These are phyloP conservation scores for Temnothorax ravouxi DNA, from an alignment of 2,888 invertebrate species.

Conservation along the genomic window DNA sequence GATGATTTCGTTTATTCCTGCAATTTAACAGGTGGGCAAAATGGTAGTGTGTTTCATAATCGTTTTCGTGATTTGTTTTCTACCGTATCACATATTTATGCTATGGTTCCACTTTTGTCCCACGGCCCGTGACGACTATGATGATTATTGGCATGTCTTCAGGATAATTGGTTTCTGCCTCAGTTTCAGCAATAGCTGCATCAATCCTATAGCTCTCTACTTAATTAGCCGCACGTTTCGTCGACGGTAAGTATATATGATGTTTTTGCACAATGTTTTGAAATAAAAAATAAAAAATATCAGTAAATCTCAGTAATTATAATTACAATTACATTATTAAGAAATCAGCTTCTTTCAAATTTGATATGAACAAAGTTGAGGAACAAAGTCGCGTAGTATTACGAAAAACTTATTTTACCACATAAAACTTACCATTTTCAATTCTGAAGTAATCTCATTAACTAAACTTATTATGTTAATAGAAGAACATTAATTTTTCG, in stretches of 20 bases:
- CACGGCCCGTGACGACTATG: constrained; percentile 89
- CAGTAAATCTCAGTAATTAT: background rate
- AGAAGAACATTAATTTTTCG: background rate
- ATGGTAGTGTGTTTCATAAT: constrained; percentile 97
- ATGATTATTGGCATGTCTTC: constrained; percentile 92
- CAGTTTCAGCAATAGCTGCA: constrained; percentile 96
- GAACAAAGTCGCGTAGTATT: background rate
- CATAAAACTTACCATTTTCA: background rate
- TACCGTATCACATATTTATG: constrained; percentile 94
- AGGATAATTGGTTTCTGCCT: constrained; percentile 95
- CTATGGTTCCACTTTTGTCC: constrained; percentile 94
- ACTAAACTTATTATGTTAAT: background rate
- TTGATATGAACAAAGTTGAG: background rate
- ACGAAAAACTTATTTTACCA: background rate
- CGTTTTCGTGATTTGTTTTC: constrained; percentile 95
- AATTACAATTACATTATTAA: background rate
- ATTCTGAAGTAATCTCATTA: constrained; percentile 1
- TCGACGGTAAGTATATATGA: constrained; percentile 84
- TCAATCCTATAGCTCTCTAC: constrained; percentile 96
- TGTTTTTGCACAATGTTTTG: background rate
- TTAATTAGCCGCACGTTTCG: constrained; percentile 95
- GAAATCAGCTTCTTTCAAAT: background rate
- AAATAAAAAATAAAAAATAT: background rate
- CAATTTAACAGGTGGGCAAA: constrained; percentile 90
- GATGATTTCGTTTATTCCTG: constrained; percentile 1